These are phyloP conservation scores for Cataglyphis rosenhaueri DNA, from an alignment of 2,888 invertebrate species.

Conservation along the genomic window DNA sequence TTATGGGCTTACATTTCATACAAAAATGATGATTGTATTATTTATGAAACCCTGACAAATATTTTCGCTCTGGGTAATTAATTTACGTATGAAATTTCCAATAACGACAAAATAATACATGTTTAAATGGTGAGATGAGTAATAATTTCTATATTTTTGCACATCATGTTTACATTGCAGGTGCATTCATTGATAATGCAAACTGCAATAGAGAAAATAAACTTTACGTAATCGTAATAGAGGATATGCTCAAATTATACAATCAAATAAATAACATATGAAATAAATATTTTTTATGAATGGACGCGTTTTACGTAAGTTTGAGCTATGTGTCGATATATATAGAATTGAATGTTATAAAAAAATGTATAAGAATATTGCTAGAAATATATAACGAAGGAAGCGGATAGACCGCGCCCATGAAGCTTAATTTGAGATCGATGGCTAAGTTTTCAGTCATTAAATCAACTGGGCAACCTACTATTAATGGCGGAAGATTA, in stretches of 20 bases:
- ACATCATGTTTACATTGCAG: not conserved
- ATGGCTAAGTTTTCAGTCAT: constrained; percentile 72
- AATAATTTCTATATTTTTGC: not conserved
- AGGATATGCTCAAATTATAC: not conserved
- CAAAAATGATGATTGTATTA: constrained; percentile 17
- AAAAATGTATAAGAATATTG: constrained; percentile 8
- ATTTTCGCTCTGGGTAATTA: not conserved
- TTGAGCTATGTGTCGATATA: not conserved
- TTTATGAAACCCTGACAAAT: not conserved
- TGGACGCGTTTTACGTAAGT: not conserved
- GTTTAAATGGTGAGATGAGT: not conserved
- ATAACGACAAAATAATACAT: not conserved
- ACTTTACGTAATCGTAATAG: not conserved
- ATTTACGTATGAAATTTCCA: constrained; percentile 20
- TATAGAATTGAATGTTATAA: not conserved
- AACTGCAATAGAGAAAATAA: not conserved
- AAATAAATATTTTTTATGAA: constrained; percentile 21
- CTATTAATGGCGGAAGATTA: constrained; percentile 63
- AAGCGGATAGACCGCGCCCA: constrained; percentile 77
- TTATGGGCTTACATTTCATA: not conserved
- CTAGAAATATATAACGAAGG: constrained; percentile 56
- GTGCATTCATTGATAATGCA: not conserved
- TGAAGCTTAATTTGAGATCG: constrained; percentile 71
- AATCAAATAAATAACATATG: not conserved
- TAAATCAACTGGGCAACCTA: constrained; percentile 74